Conservation (phyloP, 2,797 vertebrate species). For the Tachyglossus aculeatus region DNA sequence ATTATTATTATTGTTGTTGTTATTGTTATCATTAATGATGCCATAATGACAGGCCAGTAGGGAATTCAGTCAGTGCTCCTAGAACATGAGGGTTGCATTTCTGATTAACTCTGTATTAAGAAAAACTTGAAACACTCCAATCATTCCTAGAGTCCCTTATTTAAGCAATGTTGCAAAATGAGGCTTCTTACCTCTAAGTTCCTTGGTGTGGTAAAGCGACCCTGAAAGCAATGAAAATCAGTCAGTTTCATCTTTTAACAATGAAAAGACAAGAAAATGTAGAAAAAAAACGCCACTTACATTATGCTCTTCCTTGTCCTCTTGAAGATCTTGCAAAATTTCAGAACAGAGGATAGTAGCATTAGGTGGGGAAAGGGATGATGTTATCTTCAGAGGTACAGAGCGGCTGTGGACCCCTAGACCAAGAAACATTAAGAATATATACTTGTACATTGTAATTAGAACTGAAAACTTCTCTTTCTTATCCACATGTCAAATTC, state of each 20-base stretch:
- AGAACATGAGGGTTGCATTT: too few relatives aligned
- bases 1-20: too few relatives aligned
- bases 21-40: too few relatives aligned
- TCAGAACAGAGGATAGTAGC: fast-evolving
- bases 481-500: too few relatives aligned
- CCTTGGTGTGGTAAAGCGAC: fast-evolving
- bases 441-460: conserved; percentile 9
- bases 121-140: too few relatives aligned
- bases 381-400: neutral
- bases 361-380: neutral
- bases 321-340: neutral
- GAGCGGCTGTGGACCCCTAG: neutral
- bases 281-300: neutral
- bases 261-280: neutral
- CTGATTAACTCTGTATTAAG: too few relatives aligned
- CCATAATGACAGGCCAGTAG: too few relatives aligned
- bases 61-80: too few relatives aligned
- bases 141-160: too few relatives aligned
- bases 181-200: conserved; percentile 23
- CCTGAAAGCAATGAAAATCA: conserved; percentile 17
- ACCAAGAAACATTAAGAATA: neutral
- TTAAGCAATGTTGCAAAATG: neutral
- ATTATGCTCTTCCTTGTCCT: fast-evolving
- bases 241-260: conserved; percentile 3
- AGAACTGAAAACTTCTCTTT: too few relatives aligned